phyloP scores from a whole-genome alignment of 1,140 invertebrate genomes.

The Drosophila busckii region DNA sequence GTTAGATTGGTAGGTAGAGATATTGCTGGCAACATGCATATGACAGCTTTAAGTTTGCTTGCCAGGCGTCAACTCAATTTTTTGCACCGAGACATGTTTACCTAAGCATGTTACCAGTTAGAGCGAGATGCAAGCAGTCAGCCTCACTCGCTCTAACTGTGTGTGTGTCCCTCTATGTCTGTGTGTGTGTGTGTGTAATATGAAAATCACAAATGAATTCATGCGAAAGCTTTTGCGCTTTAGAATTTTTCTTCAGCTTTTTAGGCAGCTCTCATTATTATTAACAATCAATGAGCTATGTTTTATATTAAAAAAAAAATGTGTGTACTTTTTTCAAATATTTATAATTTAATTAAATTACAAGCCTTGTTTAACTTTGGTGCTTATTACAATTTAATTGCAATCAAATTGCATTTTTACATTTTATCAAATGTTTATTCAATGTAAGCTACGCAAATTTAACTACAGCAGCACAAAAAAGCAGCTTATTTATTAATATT shows the following conservation, averaged over 20 bases:
- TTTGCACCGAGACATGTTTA: constrained; percentile 45
- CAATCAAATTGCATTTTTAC: too few relatives aligned
- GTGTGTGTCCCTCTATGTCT: background rate
- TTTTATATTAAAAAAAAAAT: too few relatives aligned
- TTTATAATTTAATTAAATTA: too few relatives aligned
- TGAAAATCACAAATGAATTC: background rate
- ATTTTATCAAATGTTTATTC: too few relatives aligned
- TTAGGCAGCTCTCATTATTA: background rate
- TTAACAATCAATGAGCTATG: background rate
- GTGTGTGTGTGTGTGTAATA: background rate
- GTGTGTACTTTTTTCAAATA: too few relatives aligned
- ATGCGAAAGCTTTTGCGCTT: background rate
- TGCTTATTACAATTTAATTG: too few relatives aligned
- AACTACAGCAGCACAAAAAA: too few relatives aligned
- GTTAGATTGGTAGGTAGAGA: too few relatives aligned
- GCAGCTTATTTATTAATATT: too few relatives aligned
- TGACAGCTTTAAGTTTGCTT: constrained; percentile 69
- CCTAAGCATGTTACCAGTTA: constrained; percentile 18
- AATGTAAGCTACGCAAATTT: too few relatives aligned
- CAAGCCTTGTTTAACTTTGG: too few relatives aligned
- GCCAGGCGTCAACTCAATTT: constrained; percentile 67
- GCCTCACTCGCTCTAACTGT: background rate
- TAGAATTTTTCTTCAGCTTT: too few relatives aligned
- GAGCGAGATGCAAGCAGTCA: background rate
- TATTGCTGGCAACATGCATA: constrained; percentile 32